Base-by-base conservation (phyloP, 1,140 invertebrate species). In the Macrosteles quadrilineatus region DNA sequence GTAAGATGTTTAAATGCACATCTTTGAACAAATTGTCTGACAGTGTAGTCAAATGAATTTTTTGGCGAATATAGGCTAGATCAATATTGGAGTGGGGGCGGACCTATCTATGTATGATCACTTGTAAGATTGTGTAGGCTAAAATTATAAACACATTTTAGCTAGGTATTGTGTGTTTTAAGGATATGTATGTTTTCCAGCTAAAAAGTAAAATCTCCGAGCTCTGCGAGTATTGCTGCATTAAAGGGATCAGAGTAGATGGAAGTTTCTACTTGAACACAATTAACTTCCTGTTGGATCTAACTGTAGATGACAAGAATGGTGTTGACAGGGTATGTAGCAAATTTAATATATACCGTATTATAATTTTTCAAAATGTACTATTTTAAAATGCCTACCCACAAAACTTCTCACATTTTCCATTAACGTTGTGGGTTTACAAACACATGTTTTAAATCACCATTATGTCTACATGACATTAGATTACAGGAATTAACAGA, bases 211-310 rank as follows among this genome's bases (percentile, higher is more conserved):
- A 59, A 59, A 59, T 59, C 6, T 27, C 21, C 27, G 25, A 25
- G 12, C 27, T 59, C 4, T 27, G 55, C 27, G 55, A 59, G n/a
- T 59, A 59, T 30, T 25, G 55, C 25, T 59, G 55, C 55, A 25
- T 59, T 21, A 59, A 30, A 30, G 27, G 23, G 25, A 11, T 59
- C 23, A 14, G 27, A 29, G 21, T 59, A 9, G 11, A 14, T 11
- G 55, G 55, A 4, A 25, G 23, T 14, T 59, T 59, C 55, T 59
- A 27, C 27, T 23, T 59, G 27, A 59, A 59, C 25, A 59, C 55
- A 2, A 21, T 59, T 23, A 2, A 59, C 12, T 25, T 59, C 9
- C 21, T 59, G 4, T 59, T 59, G 12, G 55, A 59, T 23, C 25
- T 11, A 2, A 59, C 55, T 11, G 4, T 59, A 25, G 23, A 29